Base-by-base conservation (phyloP, 2,797 vertebrate species). In the Sternarchorhynchus goeldii region DNA sequence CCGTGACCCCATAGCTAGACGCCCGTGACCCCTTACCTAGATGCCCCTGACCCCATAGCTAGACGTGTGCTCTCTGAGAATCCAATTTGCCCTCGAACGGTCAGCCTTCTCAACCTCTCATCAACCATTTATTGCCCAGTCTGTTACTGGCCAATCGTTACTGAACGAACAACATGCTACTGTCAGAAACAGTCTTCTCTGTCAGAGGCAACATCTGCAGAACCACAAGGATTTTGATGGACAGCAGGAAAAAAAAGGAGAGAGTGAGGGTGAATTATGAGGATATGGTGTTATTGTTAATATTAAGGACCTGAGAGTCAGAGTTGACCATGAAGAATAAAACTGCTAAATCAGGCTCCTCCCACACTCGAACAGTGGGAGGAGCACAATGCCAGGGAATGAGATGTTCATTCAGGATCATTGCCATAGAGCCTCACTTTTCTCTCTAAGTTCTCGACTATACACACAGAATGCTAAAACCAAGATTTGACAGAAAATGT, bases 191-290 rank as follows among this genome's bases (percentile, higher is more conserved):
- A 60, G 20, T 25, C 60, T 68, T 65, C 65, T 53, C 60, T 56
- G 67, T 69, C 75, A 67, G 41, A 21, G 41, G 32, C 67, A 77
- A 66, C 69, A 72, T 73, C 77, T 71, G 31, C n/a, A 73, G 68
- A 20, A 59, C 29, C 73, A 67, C 18, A 50, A 34, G 16, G 12
- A n/a, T 25, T 59, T 68, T 10, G 31, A 64, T 41, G 39, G 65
- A 31, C 58, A 69, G 65, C 60, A 53, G 60, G 60, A 67, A 18
- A 59, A 45, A 73, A 62, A 21, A 45, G 73, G 59, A 75, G 76
- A 71, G 25, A 71, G 70, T 21, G 58, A 76, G 69, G 72, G 36
- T n/a, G 12, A 50, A 69, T 36, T 4, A 36, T 4, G 34, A 4
- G 4, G 34, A 36, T 36, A 7, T 4, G 34, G 72, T 8, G 21